Evolutionary conservation across 2,797 vertebrate genomes (phyloP), one percentile per base, ranked within the genome.

Genomic region (Fundulus diaphanus): DNA sequence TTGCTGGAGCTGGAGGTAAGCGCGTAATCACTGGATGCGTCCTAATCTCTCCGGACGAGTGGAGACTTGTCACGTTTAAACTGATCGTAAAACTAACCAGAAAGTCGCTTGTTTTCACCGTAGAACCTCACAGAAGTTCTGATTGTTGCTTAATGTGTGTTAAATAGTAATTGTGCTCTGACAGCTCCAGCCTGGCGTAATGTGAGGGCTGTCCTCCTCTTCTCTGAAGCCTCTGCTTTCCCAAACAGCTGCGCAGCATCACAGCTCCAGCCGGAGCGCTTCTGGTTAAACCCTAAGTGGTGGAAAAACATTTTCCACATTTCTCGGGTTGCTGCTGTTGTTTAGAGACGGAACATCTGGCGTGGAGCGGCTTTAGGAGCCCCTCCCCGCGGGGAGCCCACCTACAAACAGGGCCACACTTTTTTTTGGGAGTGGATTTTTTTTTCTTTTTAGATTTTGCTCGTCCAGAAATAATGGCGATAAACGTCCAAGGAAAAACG

Each of bases 1-100:
- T 87, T 13, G 9, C 66, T 54, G 22, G 67, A 1, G 70, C 69
- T 71, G 73, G 37, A 94, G 95, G 95, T 95, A 91, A 93, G 91
- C 1, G 18, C 3, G 1, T 2, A 8, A 44, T 4, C 33, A 31
- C 46, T 6, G 13, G 18, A 3, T 0, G 15, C n/a, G 18, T 46
- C 9, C 42, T 9, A 20, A 18, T 16, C 54, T 27, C 15, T 15
- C 54, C 27, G 11, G 5, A 27, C 20, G 56, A 31, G 5, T 27
- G 59, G 4, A 5, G 56, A 68, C 80, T 54, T 67, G 68, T 29
- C 74, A 37, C 0, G 7, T 29, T n/a, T 22, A 12, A 29, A 37
- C 11, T 20, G 29, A 31, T 18, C 8, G 37, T 22, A 57, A 46
- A 40, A 29, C 65, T 15, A 67, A 66, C 40, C 3, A 7, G 20